Evolutionary conservation across 1,140 invertebrate species (phyloP), one percentile per base, ranked within the genome.

Genomic region (Cotesia chilonis): DNA sequence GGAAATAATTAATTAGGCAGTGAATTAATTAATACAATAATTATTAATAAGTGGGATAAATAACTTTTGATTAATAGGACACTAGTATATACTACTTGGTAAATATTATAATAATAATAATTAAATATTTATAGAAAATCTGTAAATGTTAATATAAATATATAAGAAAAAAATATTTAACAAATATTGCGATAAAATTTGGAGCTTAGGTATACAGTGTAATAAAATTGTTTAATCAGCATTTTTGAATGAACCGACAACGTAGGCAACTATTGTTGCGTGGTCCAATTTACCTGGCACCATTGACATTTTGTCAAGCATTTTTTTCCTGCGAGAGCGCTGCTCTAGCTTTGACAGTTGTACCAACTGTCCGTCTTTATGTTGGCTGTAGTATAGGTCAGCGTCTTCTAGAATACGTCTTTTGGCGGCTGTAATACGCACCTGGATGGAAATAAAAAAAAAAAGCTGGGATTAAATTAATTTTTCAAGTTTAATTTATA

Each of bases 251-350:
- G 76, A 76, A 67, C 91, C 92, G 20, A 95, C 92, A 76, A 92
- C 91, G 79, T 93, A 95, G 0, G 95, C 94, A 57, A 95, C 92
- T 17, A 96, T 91, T 6, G 94, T 94, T 17, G 96, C 96, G 84
- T 97, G 96, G 85, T 97, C 96, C 69, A 97, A 85, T 85, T 98
- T 97, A n/a, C 96, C 96, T 1, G 96, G 95, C 73, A 97, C 91
- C 81, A 91, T 85, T 67, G 91, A 90, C 76, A 91, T 89, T 87
- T 89, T 94, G 81, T 93, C 92, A 76, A 93, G 86, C 68, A 93
- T 91, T 74, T 90, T 90, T 78, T 92, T 90, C 37, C 93, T 86
- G 73, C 92, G 87, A 55, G 88, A 85, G 68, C 92, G 89, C 78
- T 93, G 92, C 71, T 93, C 91, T 35, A 88, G 87, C 55, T 87